A percentile compares a stretch with the other conserved stretches of the same genome.
phyloP scores from a whole-genome alignment of 2,888 invertebrate species.

The Urechis unicinctus region DNA sequence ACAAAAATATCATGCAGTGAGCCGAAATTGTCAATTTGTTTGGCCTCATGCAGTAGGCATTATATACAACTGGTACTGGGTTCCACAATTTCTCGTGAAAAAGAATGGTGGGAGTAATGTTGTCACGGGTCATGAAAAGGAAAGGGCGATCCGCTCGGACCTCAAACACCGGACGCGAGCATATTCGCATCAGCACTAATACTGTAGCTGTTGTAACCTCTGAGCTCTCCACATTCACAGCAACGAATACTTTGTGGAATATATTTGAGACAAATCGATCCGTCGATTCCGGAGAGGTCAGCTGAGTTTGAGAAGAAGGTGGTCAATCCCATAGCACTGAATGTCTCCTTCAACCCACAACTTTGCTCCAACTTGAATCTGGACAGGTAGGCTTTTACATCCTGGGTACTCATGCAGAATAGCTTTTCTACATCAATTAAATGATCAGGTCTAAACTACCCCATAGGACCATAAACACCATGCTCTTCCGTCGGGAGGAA shows the following conservation, averaged over 20 bases:
- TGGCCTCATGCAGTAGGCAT: too few relatives aligned
- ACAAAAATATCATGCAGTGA: too few relatives aligned
- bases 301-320: constrained; percentile 27
- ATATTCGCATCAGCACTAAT: too few relatives aligned
- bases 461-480: constrained; percentile 9
- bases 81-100: constrained; percentile 22
- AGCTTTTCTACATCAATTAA: not conserved
- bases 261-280: constrained; percentile 33
- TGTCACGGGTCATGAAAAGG: constrained; percentile 20
- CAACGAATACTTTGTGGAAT: constrained; percentile 42
- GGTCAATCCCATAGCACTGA: constrained; percentile 17
- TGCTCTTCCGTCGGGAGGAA: constrained; percentile 15
- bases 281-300: constrained; percentile 37
- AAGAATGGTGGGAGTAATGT: constrained; percentile 13
- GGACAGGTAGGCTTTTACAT: constrained; percentile 19
- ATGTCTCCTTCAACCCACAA: constrained; percentile 12
- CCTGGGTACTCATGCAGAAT: constrained; percentile 1
- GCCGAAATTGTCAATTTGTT: too few relatives aligned
- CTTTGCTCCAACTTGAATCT: constrained; percentile 19
- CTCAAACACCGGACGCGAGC: too few relatives aligned
- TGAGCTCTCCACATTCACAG: constrained; percentile 31
- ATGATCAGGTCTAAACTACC: constrained; percentile 4
- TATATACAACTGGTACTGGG: too few relatives aligned
- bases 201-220: constrained; percentile 34
- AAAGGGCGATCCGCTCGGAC: constrained; percentile 21